A percentile compares a stretch with the other conserved stretches of the same genome.
Conservation (phyloP, 2,888 invertebrate genomes). For the Drosophila eohydei region DNA sequence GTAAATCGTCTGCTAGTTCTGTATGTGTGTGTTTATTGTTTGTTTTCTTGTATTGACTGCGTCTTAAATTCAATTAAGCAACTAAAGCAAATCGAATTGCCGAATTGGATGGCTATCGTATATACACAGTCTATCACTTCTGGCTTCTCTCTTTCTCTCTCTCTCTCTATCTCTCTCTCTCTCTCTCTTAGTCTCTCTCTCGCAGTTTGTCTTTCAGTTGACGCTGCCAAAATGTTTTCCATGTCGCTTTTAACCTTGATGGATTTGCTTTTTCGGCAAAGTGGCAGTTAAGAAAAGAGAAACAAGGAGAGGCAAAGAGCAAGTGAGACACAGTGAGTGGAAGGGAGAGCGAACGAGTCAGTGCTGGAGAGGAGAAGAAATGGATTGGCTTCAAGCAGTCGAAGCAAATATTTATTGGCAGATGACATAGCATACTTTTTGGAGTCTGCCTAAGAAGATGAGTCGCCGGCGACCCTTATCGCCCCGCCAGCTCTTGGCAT, state of each 20-base stretch:
- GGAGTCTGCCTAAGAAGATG: conserved; percentile 37
- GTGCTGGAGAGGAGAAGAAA: neutral
- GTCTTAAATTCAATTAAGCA: conserved; percentile 63
- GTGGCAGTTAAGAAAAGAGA: conserved; percentile 4
- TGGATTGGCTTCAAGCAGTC: neutral
- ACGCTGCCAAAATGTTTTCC: conserved; percentile 65
- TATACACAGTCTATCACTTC: neutral
- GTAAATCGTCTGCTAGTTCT: neutral
- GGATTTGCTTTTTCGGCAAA: conserved; percentile 41
- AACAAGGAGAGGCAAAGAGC: neutral
- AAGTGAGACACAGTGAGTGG: too few relatives aligned
- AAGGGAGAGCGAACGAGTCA: neutral
- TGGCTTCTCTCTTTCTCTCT: neutral
- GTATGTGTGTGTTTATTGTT: conserved; percentile 7
- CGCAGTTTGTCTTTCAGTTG: conserved; percentile 20
- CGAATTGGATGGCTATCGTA: conserved; percentile 36
- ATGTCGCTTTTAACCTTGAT: conserved; percentile 69
- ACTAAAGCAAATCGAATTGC: conserved; percentile 36
- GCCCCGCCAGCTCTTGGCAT: neutral
- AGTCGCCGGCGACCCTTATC: neutral
- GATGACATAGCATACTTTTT: conserved; percentile 67
- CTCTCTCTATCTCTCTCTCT: neutral
- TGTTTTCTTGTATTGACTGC: conserved; percentile 24
- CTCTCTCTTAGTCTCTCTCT: neutral
- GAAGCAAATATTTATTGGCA: conserved; percentile 12